phyloP scores from a whole-genome alignment of 2,888 invertebrate genomes.

The Temnothorax rugatulus region DNA sequence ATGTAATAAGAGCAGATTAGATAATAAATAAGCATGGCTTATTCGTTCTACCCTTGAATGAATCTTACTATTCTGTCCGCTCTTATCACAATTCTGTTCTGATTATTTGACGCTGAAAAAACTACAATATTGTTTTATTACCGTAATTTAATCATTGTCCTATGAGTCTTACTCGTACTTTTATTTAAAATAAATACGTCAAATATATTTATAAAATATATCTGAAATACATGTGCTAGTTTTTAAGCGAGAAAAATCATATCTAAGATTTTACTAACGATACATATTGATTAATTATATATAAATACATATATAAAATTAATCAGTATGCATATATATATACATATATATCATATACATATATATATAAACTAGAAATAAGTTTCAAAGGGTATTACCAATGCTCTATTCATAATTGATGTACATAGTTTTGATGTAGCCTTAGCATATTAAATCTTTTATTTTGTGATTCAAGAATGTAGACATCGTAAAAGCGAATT shows the following conservation, averaged over 20 bases:
- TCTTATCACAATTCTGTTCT: neutral
- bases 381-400: constrained; percentile 76
- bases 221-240: constrained; percentile 64
- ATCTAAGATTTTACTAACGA: constrained; percentile 80
- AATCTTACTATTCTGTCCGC: neutral
- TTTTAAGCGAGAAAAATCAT: constrained; percentile 78
- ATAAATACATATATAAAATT: constrained; percentile 23
- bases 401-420: constrained; percentile 77
- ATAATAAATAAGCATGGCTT: constrained; percentile 4
- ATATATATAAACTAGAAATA: constrained; percentile 67
- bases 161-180: constrained; percentile 2
- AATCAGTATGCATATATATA: constrained; percentile 12
- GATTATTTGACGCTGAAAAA: constrained; percentile 2
- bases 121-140: neutral
- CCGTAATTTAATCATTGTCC: neutral
- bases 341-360: neutral
- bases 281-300: constrained; percentile 70
- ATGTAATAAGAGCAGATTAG: neutral
- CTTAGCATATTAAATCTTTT: constrained; percentile 74
- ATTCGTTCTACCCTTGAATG: neutral
- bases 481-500: constrained; percentile 59
- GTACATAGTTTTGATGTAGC: constrained; percentile 79
- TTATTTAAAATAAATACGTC: constrained; percentile 6
- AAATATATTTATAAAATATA: constrained; percentile 29
- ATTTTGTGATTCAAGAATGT: constrained; percentile 66